Base-by-base conservation (phyloP, 1,140 invertebrate species). In the Magallana gigas region DNA sequence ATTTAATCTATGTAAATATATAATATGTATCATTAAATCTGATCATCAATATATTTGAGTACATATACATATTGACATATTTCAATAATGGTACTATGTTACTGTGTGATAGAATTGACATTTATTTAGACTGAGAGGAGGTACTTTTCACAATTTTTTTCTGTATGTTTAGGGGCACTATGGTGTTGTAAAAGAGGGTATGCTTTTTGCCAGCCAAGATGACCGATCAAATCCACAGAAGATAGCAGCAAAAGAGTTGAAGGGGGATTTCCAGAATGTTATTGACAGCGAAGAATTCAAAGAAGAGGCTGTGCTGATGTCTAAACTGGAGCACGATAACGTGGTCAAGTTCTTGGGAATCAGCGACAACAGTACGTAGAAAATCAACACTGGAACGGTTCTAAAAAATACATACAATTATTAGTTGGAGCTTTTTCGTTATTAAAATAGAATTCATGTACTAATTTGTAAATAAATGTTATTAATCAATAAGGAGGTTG, bases 91-190 rank as follows among this genome's bases (percentile, higher is more conserved):
- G 36, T 48, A 48, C 5, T 48, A 4, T 5, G 5, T 2, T 48
- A 4, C 36, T 48, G 36, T 48, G 36, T 48, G 36, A 48, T 48
- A 48, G 36, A 48, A 48, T 48, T 48, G 36, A 5, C 36, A 48
- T 48, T 48, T 48, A 48, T 48, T 48, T 48, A 48, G 36, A 48
- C 36, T 48, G 36, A 48, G 2, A 48, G 36, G 36, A 48, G 36
- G 3, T 48, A 48, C 36, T 48, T 48, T 48, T 48, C 36, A 48
- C 36, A 23, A 56, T 48, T 84, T 59, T 60, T 58, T 0, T 12
- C 23, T 36, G 8, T 59, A 71, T 87, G 36, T 85, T 60, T n/a
- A 89, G 88, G 88, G 88, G 48, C 88, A 89, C 36, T 89, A 89
- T 87, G 88, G 88, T 7, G 83, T 84, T 16, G 88, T 89, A 0